Conservation (phyloP, 1,140 invertebrate species). For the Drosophila novamexicana region DNA sequence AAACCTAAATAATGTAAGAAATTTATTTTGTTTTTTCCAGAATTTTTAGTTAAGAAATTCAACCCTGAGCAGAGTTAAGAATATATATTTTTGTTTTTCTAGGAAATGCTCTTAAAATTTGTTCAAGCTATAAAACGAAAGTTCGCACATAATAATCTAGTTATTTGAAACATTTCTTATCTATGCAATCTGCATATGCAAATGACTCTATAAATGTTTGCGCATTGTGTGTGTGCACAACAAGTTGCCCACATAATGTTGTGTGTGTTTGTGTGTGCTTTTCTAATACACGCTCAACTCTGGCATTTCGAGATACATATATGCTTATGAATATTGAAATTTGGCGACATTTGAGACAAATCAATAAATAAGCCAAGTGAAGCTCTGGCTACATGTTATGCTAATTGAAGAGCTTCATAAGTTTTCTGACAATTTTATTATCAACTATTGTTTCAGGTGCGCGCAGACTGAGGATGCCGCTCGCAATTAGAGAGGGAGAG, state of each 20-base stretch:
- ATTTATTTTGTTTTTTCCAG: too few relatives aligned
- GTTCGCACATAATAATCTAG: too few relatives aligned
- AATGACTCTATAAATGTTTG: not conserved
- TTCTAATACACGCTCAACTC: constrained; percentile 59
- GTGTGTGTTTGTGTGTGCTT: not conserved
- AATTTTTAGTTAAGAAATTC: too few relatives aligned
- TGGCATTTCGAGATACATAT: constrained; percentile 62
- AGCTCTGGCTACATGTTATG: constrained; percentile 67
- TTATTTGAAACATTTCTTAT: too few relatives aligned
- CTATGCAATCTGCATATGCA: not conserved
- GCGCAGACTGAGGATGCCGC: too few relatives aligned
- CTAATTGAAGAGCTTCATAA: constrained; percentile 49
- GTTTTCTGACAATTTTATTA: constrained; percentile 63
- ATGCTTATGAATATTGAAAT: constrained; percentile 76
- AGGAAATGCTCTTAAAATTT: too few relatives aligned
- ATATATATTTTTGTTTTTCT: too few relatives aligned
- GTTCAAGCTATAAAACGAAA: too few relatives aligned
- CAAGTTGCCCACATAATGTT: constrained; percentile 8
- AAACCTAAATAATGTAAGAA: too few relatives aligned
- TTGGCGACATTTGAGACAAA: constrained; percentile 28
- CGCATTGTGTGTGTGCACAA: constrained; percentile 10
- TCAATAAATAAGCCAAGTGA: constrained; percentile 67
- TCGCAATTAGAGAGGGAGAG: too few relatives aligned
- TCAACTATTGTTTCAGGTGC: constrained; percentile 4
- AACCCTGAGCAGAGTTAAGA: too few relatives aligned